phyloP scores from a whole-genome alignment of 2,113 vertebrate species.

The Himantopus leucocephalus region DNA sequence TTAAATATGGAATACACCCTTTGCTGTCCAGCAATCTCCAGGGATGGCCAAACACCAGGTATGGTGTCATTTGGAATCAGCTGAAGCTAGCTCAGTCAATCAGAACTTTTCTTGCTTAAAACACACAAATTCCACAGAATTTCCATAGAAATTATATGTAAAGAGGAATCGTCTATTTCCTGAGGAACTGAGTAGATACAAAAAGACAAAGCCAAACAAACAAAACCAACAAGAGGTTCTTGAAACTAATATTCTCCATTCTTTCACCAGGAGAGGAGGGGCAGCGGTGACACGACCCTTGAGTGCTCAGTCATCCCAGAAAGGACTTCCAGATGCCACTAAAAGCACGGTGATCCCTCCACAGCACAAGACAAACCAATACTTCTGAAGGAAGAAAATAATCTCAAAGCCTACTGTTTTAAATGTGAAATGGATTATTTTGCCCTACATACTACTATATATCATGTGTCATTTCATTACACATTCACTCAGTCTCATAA shows the following conservation, averaged over 20 bases:
- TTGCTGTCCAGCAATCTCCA: not conserved
- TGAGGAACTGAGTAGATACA: not conserved
- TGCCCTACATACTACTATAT: not conserved
- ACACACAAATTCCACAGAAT: not conserved
- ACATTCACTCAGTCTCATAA: not conserved
- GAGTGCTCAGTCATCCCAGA: not conserved
- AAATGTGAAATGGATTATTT: not conserved
- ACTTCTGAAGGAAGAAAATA: not conserved
- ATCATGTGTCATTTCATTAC: not conserved
- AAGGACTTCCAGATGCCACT: not conserved
- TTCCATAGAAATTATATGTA: not conserved
- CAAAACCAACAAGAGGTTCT: not conserved
- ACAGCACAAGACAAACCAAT: not conserved
- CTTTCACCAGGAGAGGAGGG: not conserved
- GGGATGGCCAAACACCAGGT: not conserved
- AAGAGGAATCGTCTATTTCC: not conserved
- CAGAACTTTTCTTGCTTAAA: not conserved
- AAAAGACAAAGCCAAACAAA: not conserved
- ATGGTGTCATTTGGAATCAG: not conserved
- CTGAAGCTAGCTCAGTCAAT: not conserved
- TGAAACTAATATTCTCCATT: not conserved
- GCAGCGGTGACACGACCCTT: not conserved
- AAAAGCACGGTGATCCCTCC: not conserved
- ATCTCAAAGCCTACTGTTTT: not conserved
- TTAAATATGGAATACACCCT: not conserved